A percentile compares a stretch with the other conserved stretches of the same genome.
phyloP scores from a whole-genome alignment of 2,888 invertebrate species.

The Cistogaster globosa region DNA sequence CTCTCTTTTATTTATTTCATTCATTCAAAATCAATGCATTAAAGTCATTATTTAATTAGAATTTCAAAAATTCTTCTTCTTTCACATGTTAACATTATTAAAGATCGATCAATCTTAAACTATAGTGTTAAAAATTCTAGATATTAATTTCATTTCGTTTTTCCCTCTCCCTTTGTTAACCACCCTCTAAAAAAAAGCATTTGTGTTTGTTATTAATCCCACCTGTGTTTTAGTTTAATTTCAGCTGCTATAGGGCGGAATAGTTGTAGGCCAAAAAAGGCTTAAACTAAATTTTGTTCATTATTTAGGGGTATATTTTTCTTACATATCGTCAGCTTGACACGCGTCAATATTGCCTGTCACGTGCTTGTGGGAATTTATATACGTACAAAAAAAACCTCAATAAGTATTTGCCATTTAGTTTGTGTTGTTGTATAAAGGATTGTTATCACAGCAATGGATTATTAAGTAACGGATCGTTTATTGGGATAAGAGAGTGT shows the following conservation, averaged over 20 bases:
- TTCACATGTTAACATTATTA: too few species aligned
- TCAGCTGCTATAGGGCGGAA: neutral
- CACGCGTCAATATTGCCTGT: slow-evolving; percentile 44
- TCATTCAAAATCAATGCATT: too few species aligned
- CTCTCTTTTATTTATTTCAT: too few species aligned
- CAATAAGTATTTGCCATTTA: slow-evolving; percentile 38
- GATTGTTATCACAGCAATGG: neutral
- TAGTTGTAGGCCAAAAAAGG: slow-evolving; percentile 15
- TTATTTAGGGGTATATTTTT: slow-evolving; percentile 29
- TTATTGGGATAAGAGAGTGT: slow-evolving; percentile 55
- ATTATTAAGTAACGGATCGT: neutral
- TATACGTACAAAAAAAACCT: too few species aligned
- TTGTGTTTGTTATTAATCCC: slow-evolving; percentile 6
- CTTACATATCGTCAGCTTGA: neutral
- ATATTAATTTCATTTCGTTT: too few species aligned
- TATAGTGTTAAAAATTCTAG: too few species aligned
- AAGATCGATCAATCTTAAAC: too few species aligned
- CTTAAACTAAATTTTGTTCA: slow-evolving; percentile 9
- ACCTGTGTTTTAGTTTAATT: slow-evolving; percentile 37
- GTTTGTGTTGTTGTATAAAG: neutral
- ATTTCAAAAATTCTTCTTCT: too few species aligned
- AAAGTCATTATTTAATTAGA: too few species aligned
- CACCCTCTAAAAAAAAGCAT: slow-evolving; percentile 2
- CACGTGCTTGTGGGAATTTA: slow-evolving; percentile 66
- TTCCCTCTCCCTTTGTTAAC: too few species aligned